Percentiles rank a stretch among this genome's conserved stretches.
These are phyloP conservation scores for Pseudopodoces humilis DNA, from an alignment of 2,113 vertebrate species.

Conservation along the genomic window DNA sequence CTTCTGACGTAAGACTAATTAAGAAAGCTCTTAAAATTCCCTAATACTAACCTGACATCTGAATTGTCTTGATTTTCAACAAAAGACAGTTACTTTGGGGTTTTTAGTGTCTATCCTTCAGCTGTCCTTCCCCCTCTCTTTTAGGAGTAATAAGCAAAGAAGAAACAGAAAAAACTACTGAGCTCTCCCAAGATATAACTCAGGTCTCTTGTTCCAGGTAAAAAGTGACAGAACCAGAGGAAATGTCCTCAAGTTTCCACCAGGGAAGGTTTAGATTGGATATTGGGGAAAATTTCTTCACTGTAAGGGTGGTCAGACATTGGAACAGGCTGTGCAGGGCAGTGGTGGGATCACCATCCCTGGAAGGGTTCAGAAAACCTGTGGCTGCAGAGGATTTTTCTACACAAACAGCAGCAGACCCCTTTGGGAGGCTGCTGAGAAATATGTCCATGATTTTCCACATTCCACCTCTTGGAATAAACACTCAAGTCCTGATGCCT, in stretches of 20 bases:
- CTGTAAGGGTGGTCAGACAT: not conserved
- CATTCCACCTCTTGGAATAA: not conserved
- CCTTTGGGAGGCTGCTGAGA: not conserved
- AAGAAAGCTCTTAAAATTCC: not conserved
- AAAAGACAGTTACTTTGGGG: not conserved
- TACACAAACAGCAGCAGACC: not conserved
- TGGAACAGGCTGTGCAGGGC: not conserved
- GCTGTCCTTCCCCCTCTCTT: not conserved
- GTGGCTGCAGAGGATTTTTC: not conserved
- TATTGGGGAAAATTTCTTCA: not conserved
- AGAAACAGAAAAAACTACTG: not conserved
- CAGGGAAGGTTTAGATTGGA: not conserved
- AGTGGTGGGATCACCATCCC: not conserved
- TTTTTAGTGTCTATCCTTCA: not conserved
- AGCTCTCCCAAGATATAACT: not conserved
- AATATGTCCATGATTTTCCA: not conserved
- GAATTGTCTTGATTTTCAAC: not conserved
- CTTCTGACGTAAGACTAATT: not conserved
- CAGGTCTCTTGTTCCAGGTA: not conserved
- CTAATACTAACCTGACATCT: not conserved
- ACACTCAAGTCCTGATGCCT: not conserved
- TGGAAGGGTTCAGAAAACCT: not conserved
- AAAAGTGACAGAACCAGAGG: not conserved
- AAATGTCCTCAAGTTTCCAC: rapidly evolving
- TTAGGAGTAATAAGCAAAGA: not conserved